phyloP scores from a whole-genome alignment of 1,140 invertebrate species.

The Brachionus koreanus region DNA sequence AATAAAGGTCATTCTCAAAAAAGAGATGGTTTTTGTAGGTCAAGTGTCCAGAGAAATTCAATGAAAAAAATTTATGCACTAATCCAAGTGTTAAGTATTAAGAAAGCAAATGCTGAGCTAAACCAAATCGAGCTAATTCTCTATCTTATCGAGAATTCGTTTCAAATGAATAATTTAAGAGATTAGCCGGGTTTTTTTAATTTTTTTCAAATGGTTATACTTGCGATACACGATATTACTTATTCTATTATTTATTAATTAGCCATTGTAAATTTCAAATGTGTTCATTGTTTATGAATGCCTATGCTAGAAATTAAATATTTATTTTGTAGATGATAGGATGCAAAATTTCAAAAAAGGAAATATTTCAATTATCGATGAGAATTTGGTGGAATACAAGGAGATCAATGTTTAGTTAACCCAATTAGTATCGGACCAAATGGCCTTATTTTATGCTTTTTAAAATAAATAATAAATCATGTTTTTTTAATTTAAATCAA shows the following conservation, averaged over 20 bases:
- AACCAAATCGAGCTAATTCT: neutral
- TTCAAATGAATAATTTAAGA: neutral
- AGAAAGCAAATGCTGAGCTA: neutral
- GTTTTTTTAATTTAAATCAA: neutral
- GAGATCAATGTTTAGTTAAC: conserved; percentile 28
- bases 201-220: neutral
- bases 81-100: neutral
- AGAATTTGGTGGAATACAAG: neutral
- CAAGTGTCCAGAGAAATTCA: neutral
- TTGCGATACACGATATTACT: no score
- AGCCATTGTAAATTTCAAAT: neutral
- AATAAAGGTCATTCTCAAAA: neutral
- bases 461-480: neutral
- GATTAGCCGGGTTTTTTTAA: neutral
- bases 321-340: neutral
- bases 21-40: neutral
- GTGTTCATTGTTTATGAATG: neutral
- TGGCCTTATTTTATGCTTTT: neutral
- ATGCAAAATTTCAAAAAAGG: neutral
- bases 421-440: neutral
- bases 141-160: neutral
- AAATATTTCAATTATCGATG: neutral
- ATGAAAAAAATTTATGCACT: neutral
- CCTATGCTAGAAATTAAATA: neutral
- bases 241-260: neutral